A percentile compares a stretch with the other conserved stretches of the same genome.
These are phyloP conservation scores for Scortum barcoo DNA, from an alignment of 2,113 vertebrate genomes.

Conservation along the genomic window DNA sequence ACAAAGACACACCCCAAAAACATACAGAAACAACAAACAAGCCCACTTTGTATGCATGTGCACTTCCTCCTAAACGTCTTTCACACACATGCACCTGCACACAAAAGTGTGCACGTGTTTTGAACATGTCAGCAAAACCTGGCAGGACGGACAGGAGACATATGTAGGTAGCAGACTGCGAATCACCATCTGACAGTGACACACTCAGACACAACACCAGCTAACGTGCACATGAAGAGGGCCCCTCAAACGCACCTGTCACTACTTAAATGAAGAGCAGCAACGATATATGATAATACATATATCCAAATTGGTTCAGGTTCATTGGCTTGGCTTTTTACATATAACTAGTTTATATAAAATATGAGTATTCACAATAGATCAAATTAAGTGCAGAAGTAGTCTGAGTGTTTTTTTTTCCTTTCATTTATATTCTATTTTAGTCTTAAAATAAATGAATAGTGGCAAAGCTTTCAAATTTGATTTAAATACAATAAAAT, in stretches of 20 bases:
- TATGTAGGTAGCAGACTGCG: slow-evolving; percentile 49
- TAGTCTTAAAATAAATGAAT: background rate
- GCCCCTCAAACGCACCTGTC: slow-evolving; percentile 53
- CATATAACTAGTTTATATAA: background rate
- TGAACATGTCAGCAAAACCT: slow-evolving; percentile 53
- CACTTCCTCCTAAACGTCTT: background rate
- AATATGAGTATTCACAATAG: background rate
- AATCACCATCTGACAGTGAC: slow-evolving; percentile 42
- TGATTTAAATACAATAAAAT: background rate
- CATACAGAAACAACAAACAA: slow-evolving; percentile 5
- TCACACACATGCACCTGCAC: background rate
- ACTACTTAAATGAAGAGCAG: slow-evolving; percentile 40
- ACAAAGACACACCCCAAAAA: background rate
- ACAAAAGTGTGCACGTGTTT: background rate
- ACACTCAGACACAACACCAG: background rate
- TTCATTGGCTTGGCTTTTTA: slow-evolving; percentile 19
- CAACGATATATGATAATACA: background rate
- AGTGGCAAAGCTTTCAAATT: background rate
- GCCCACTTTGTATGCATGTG: background rate
- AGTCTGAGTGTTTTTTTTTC: background rate
- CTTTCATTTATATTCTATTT: background rate
- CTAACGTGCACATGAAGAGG: background rate
- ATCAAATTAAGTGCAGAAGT: background rate
- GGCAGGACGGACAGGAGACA: slow-evolving; percentile 48
- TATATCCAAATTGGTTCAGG: slow-evolving; percentile 22